A percentile compares a stretch with the other conserved stretches of the same genome.
These are phyloP conservation scores for Iselma pallidipennis DNA, from an alignment of 2,888 invertebrate genomes.

Conservation along the genomic window DNA sequence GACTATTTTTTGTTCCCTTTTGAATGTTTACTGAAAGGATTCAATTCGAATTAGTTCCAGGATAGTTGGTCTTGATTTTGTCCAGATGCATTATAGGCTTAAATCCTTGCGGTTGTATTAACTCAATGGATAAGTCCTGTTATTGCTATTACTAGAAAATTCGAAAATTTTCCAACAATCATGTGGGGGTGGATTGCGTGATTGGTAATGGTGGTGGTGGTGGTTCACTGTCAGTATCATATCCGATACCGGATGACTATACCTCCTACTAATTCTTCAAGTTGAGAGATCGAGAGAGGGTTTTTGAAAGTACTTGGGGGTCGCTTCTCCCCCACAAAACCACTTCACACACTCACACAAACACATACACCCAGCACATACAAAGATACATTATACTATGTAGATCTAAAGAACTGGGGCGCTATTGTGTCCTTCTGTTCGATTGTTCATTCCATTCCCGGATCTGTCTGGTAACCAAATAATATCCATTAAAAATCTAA, in stretches of 20 bases:
- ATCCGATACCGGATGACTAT: constrained; percentile 21
- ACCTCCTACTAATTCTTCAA: constrained; percentile 28
- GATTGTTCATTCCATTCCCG: constrained; percentile 9
- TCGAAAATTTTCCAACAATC: neutral
- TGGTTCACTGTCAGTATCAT: neutral
- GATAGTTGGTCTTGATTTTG: too few relatives aligned
- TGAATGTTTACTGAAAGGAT: too few relatives aligned
- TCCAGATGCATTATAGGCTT: neutral
- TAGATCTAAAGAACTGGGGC: constrained; percentile 3
- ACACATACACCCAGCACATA: too few relatives aligned
- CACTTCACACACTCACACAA: constrained; percentile 14
- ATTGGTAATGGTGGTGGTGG: constrained; percentile 6
- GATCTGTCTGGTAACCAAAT: constrained; percentile 21
- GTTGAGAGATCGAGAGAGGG: constrained; percentile 26
- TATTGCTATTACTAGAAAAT: neutral
- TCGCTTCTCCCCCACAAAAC: constrained; percentile 6
- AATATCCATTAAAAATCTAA: constrained; percentile 2
- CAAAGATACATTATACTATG: too few relatives aligned
- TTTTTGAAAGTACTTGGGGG: constrained; percentile 23
- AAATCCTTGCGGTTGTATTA: neutral
- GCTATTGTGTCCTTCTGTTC: constrained; percentile 19
- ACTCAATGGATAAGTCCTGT: neutral
- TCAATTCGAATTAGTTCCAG: too few relatives aligned
- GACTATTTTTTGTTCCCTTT: neutral
- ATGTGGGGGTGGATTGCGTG: constrained; percentile 15